Percentiles rank a stretch among this genome's conserved stretches.
Evolutionary conservation across 2,888 invertebrate species (phyloP).

Genomic region (Ophioninae sp.): DNA sequence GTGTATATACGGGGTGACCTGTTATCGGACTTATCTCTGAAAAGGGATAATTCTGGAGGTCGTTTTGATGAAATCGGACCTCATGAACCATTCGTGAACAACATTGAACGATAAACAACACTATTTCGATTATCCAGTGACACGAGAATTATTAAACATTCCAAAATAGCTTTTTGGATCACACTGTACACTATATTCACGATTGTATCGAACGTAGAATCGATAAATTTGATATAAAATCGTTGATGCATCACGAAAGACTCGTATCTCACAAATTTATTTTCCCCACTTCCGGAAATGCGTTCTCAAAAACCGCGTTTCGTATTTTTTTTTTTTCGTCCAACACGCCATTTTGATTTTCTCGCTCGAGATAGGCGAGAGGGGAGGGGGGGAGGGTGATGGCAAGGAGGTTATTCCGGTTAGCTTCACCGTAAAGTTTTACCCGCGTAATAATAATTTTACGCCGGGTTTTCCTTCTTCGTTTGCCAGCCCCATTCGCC

Average conservation of each 20-base stretch:
- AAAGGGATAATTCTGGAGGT: no score
- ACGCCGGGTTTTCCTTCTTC: constrained; percentile 25
- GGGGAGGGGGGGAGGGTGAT: no score
- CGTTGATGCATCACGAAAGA: constrained; percentile 34
- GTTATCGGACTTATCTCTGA: no score
- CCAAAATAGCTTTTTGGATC: background rate
- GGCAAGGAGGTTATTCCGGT: background rate
- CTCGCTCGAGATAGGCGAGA: background rate
- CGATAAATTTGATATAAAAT: constrained; percentile 35
- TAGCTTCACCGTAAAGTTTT: constrained; percentile 61
- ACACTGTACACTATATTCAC: background rate
- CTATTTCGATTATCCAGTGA: no score
- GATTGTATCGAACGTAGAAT: background rate
- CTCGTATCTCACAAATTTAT: constrained; percentile 20
- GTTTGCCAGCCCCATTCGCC: background rate
- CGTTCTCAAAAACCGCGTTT: constrained; percentile 44
- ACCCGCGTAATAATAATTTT: constrained; percentile 64
- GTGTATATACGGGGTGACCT: no score
- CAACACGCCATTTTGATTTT: constrained; percentile 5
- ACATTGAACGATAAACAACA: no score
- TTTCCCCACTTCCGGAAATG: constrained; percentile 56
- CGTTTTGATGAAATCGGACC: no score
- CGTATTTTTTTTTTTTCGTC: constrained; percentile 1
- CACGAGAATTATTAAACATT: background rate
- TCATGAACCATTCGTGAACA: no score